These are phyloP conservation scores for Odontothrips loti DNA, from an alignment of 2,888 invertebrate species.

Conservation along the genomic window DNA sequence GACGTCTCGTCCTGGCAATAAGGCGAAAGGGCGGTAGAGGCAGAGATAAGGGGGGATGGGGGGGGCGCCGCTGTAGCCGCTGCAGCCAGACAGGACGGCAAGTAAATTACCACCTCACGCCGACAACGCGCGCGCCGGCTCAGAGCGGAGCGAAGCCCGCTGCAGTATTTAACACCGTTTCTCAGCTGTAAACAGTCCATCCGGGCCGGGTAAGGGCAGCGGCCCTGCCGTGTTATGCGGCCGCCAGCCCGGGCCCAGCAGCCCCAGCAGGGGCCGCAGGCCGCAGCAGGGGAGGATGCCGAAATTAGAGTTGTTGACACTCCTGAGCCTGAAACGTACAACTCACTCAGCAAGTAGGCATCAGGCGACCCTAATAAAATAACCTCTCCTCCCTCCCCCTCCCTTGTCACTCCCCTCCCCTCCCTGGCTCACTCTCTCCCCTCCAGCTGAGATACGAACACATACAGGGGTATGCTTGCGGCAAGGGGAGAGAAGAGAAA, in stretches of 20 bases:
- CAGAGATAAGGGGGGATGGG: no score
- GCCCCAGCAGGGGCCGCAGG: not conserved
- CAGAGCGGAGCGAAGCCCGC: not conserved
- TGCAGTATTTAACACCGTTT: conserved; percentile 3
- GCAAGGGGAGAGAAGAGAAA: not conserved
- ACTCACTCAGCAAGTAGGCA: conserved; percentile 10
- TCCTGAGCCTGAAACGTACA: conserved; percentile 22
- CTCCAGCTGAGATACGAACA: not conserved
- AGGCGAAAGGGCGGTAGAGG: not conserved
- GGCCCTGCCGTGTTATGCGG: no score
- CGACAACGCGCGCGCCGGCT: not conserved
- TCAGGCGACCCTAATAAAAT: conserved; percentile 8
- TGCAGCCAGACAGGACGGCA: not conserved
- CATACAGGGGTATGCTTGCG: not conserved
- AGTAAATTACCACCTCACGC: not conserved
- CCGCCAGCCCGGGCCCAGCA: not conserved
- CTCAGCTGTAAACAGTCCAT: not conserved
- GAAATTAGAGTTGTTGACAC: conserved; percentile 25
- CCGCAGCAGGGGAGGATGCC: not conserved
- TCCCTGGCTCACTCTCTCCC: no score
- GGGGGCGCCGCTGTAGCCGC: no score
- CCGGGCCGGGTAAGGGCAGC: not conserved
- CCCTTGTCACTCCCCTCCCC: no score
- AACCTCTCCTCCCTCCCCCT: not conserved
- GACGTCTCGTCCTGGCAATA: not conserved